Evolutionary conservation across 2,888 invertebrate genomes (phyloP), one percentile per base, ranked within the genome.

Genomic region (Anodontia alba): DNA sequence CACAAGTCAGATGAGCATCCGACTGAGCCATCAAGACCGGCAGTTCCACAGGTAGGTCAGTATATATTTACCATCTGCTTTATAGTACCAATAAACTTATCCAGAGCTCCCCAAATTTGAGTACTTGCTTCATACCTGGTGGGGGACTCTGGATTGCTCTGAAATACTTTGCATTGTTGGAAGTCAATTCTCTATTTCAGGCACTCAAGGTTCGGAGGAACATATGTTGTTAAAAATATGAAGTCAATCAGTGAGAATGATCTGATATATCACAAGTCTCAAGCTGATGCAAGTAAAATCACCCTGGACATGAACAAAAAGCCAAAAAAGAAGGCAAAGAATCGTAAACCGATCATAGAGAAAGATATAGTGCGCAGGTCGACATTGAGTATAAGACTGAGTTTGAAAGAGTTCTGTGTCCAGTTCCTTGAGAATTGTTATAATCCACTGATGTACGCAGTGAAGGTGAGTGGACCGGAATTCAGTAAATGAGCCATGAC

Each of bases 161-260:
- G n/a, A n/a, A n/a, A n/a, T n/a, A n/a, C n/a, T n/a, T n/a, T n/a
- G n/a, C n/a, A n/a, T n/a, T n/a, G n/a, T n/a, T n/a, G n/a, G n/a
- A n/a, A n/a, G n/a, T n/a, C n/a, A n/a, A n/a, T n/a, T n/a, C 12
- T 38, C 5, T 38, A 38, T 12, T 26, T 54, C 26, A 97, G 98
- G 90, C 98, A 98, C 95, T 98, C 98, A 0, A 96, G 97, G 84
- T 99, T 99, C 94, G 98, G 98, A 43, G 99, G 99, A 72, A 98
- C 98, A 12, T 99, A 97, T 95, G 97, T 97, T 0, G 96, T 99
- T 26, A 96, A 97, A 94, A 98, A 99, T 94, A 96, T 99, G 96
- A 98, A 98, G 95, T 98, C 99, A 31, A 97, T 99, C 92, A 97
- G 97, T 87, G 96, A 98, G 86, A 97, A 92, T n/a, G 97, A 98